phyloP scores from a whole-genome alignment of 2,888 invertebrate species.

The Rotaria macrura region DNA sequence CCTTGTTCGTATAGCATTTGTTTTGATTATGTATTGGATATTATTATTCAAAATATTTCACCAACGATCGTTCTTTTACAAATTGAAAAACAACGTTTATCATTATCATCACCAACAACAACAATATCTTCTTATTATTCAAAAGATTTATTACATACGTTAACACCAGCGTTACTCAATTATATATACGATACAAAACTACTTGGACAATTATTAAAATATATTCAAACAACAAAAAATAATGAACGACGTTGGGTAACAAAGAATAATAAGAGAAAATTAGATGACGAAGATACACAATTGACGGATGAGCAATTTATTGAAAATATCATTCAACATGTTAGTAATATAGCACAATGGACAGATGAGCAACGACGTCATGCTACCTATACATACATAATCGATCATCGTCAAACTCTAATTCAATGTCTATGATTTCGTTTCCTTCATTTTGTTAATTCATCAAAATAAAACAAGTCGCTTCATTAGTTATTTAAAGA shows the following conservation, averaged over 20 bases:
- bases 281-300: not conserved
- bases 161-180: not conserved
- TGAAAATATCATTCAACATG: slow-evolving; percentile 10
- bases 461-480: not conserved
- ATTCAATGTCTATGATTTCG: not conserved
- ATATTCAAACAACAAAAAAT: not conserved
- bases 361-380: not conserved
- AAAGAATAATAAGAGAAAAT: not conserved
- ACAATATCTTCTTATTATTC: not conserved
- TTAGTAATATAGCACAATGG: not conserved
- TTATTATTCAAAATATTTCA: not conserved
- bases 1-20: not conserved
- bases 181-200: slow-evolving; percentile 2
- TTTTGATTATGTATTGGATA: not conserved
- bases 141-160: not conserved
- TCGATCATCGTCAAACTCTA: not conserved
- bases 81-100: not conserved
- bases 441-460: not conserved
- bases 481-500: not conserved
- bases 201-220: slow-evolving; percentile 1
- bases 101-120: not conserved
- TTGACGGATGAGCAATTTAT: slow-evolving; percentile 14
- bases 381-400: not conserved
- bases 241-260: not conserved
- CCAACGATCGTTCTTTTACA: not conserved